Base-by-base conservation (phyloP, 1,140 invertebrate genomes). In the Drosophila persimilis region DNA sequence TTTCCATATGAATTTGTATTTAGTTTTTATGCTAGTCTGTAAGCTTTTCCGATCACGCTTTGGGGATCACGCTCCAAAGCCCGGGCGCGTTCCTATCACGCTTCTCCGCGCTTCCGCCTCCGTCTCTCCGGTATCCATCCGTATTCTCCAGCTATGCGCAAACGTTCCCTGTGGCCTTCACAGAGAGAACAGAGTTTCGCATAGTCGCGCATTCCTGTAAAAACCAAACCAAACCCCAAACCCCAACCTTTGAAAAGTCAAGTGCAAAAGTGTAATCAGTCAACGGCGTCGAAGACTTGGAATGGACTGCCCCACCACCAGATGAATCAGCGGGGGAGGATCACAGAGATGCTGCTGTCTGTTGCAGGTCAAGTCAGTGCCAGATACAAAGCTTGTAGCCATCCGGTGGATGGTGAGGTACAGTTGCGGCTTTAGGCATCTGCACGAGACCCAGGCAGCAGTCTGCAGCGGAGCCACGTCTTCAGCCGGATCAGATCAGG, bases 321-420 rank as follows among this genome's bases (percentile, higher is more conserved):
- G 11, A 39, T 39, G 35, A 39, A 39, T 39, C 35, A 13, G 3
- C 35, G 46, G 54, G 57, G 39, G 35, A 62, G 60, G 54, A 55
- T 60, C 24, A 46, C 20, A 1, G 20, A 20, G 20, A 20, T 20
- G 24, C 24, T 26, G 54, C 44, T 43, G 59, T 39, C 45, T 22
- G 44, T 31, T 22, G 26, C 24, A 35, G 20, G 55, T 77, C 59
- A 44, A 70, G 80, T 78, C 63, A 64, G 67, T 65, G 66, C 79
- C 58, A 43, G 48, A 54, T 41, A 43, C 47, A 73, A 75, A 89
- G 80, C 85, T 62, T 22, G 80, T 89, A 89, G 80, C 58, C 80
- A 89, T 80, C 66, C 54, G 11, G 1, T 39, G 58, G 75, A 63
- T 88, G 84, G 83, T 53, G 83, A 88, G 83, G 83, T 88, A 88